phyloP scores from a whole-genome alignment of 2,797 vertebrate genomes.

The Ptychadena robeensis region DNA sequence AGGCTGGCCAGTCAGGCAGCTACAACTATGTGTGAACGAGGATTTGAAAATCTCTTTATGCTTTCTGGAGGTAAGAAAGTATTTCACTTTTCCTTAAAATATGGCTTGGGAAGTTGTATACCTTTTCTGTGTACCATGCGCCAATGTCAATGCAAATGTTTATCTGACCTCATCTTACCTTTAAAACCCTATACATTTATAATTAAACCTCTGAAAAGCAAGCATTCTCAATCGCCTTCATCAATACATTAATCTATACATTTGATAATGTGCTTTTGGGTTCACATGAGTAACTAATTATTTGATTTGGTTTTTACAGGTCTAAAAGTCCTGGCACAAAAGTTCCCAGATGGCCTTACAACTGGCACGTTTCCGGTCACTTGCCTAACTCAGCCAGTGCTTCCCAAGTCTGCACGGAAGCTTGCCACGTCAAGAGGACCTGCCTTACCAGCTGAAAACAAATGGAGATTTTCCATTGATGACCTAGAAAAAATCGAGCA shows the following conservation, averaged over 20 bases:
- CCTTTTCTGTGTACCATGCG: too few relatives aligned
- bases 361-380: constrained; percentile 81
- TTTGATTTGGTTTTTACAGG: constrained; percentile 72
- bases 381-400: constrained; percentile 72
- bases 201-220: too few relatives aligned
- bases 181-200: too few relatives aligned
- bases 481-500: too few relatives aligned
- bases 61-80: constrained; percentile 86
- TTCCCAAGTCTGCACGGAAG: constrained; percentile 67
- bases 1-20: constrained; percentile 88
- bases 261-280: too few relatives aligned
- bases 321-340: constrained; percentile 89
- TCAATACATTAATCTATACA: too few relatives aligned
- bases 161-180: too few relatives aligned
- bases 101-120: too few relatives aligned
- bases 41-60: constrained; percentile 95
- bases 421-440: constrained; percentile 60
- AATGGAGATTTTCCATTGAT: constrained; percentile 84
- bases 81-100: background rate
- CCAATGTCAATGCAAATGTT: too few relatives aligned
- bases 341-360: constrained; percentile 86
- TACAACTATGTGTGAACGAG: constrained; percentile 91
- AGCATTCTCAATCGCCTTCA: too few relatives aligned
- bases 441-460: constrained; percentile 71
- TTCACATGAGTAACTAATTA: too few relatives aligned